phyloP scores from a whole-genome alignment of 1,140 invertebrate species.

The Goniozus legneri region DNA sequence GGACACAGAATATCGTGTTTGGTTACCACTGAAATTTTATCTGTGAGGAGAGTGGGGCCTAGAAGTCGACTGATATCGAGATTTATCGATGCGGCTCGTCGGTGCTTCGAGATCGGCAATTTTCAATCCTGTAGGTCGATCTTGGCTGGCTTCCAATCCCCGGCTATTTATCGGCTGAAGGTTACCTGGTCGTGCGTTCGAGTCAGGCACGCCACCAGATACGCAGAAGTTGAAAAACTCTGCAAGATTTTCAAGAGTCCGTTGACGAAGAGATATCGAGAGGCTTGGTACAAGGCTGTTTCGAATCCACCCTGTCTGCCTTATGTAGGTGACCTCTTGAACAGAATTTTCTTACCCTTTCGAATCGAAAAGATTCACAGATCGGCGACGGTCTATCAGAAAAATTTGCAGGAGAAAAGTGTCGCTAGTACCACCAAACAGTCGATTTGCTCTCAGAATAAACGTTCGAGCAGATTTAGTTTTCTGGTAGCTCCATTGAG shows the following conservation, averaged over 20 bases:
- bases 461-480: too few relatives aligned
- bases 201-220: conserved; percentile 52
- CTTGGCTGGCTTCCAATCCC: conserved; percentile 55
- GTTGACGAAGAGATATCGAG: conserved; percentile 37
- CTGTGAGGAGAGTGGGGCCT: conserved; percentile 38
- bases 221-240: conserved; percentile 51
- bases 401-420: too few relatives aligned
- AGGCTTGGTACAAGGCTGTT: conserved; percentile 39
- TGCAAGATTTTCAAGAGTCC: conserved; percentile 49
- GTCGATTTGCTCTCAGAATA: too few relatives aligned
- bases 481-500: too few relatives aligned
- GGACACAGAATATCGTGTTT: conserved; percentile 56
- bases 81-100: conserved; percentile 56
- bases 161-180: conserved; percentile 53
- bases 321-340: conserved; percentile 52
- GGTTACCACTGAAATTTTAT: conserved; percentile 52
- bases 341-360: too few relatives aligned
- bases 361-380: too few relatives aligned
- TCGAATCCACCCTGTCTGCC: conserved; percentile 46
- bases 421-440: too few relatives aligned
- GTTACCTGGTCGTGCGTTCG: conserved; percentile 54
- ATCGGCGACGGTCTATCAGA: too few relatives aligned
- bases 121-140: conserved; percentile 58
- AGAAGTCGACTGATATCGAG: conserved; percentile 54
- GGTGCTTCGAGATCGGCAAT: conserved; percentile 54